These are phyloP conservation scores for Caenorhabditis sp. DNA, from an alignment of 2,888 invertebrate genomes.

Conservation along the genomic window DNA sequence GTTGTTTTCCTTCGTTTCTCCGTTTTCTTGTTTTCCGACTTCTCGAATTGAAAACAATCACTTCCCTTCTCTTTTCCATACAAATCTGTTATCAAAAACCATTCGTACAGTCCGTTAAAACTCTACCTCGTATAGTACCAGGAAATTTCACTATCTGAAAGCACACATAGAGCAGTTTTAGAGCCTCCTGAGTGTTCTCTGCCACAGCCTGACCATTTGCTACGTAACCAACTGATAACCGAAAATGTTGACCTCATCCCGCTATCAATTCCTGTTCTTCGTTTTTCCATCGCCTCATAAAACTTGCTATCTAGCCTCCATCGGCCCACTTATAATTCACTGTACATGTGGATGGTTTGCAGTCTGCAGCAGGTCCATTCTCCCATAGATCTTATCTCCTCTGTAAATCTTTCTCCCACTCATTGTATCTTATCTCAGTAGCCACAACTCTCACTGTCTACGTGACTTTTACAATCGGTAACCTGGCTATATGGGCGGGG, in stretches of 20 bases:
- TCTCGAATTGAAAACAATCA: not conserved
- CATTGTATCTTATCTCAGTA: constrained; percentile 6
- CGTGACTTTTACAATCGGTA: constrained; percentile 41
- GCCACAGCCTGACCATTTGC: not conserved
- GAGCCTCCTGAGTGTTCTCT: constrained; percentile 35
- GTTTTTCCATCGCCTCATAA: constrained; percentile 10
- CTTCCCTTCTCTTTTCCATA: no score
- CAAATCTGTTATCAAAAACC: no score
- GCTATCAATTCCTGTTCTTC: constrained; percentile 33
- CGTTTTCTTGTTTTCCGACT: not conserved
- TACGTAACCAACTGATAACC: constrained; percentile 36
- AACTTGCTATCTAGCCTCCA: constrained; percentile 54
- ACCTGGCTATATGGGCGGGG: not conserved
- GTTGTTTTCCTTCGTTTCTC: constrained; percentile 16
- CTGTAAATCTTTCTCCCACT: constrained; percentile 25
- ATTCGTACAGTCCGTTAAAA: no score
- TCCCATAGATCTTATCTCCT: constrained; percentile 25
- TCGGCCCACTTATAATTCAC: constrained; percentile 17
- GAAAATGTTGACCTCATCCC: constrained; percentile 49
- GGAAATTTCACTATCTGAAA: not conserved
- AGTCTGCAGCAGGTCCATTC: constrained; percentile 27
- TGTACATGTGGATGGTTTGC: constrained; percentile 41
- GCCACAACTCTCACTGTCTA: constrained; percentile 21
- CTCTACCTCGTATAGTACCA: no score
- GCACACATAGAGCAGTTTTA: not conserved